A percentile compares a stretch with the other conserved stretches of the same genome.
Evolutionary conservation across 2,888 invertebrate species (phyloP).

Genomic region (Heteromyza rotundicornis): DNA sequence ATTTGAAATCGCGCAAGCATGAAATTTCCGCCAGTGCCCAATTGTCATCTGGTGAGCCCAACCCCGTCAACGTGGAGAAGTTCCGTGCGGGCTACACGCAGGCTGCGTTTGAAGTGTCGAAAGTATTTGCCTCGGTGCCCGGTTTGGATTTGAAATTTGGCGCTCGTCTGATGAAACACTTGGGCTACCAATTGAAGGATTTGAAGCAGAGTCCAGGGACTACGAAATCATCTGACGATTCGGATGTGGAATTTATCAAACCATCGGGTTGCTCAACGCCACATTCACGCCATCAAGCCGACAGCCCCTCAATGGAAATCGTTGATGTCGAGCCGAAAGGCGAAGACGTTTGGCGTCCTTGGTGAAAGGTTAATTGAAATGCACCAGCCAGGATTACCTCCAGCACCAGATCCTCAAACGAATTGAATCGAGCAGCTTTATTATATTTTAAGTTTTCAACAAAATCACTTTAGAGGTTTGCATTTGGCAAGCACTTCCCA

Average conservation of each 20-base stretch:
- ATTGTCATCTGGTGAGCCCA: conserved; percentile 1
- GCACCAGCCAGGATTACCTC: conserved; percentile 6
- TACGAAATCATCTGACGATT: not conserved
- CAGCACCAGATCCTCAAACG: not conserved
- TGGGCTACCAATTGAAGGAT: conserved; percentile 79
- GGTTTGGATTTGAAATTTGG: conserved; percentile 86
- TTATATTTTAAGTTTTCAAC: conserved; percentile 6
- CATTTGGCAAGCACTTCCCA: too few relatives aligned
- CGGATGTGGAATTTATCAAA: conserved; percentile 5
- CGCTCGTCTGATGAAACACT: conserved; percentile 86
- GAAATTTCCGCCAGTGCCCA: conserved; percentile 62
- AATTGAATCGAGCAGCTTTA: conserved; percentile 42
- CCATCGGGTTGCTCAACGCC: not conserved
- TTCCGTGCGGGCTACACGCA: conserved; percentile 89
- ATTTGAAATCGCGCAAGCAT: conserved; percentile 64
- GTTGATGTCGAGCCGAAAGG: conserved; percentile 30
- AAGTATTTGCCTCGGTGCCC: conserved; percentile 82
- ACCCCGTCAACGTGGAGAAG: conserved; percentile 74
- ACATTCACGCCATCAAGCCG: too few relatives aligned
- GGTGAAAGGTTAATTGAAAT: conserved; percentile 34
- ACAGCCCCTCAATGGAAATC: conserved; percentile 23
- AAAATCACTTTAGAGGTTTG: not conserved
- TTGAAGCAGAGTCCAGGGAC: conserved; percentile 39
- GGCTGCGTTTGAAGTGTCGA: conserved; percentile 86
- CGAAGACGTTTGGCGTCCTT: conserved; percentile 55